A percentile compares a stretch with the other conserved stretches of the same genome.
Evolutionary conservation across 2,888 invertebrate genomes (phyloP).

Genomic region (Formica aserva): DNA sequence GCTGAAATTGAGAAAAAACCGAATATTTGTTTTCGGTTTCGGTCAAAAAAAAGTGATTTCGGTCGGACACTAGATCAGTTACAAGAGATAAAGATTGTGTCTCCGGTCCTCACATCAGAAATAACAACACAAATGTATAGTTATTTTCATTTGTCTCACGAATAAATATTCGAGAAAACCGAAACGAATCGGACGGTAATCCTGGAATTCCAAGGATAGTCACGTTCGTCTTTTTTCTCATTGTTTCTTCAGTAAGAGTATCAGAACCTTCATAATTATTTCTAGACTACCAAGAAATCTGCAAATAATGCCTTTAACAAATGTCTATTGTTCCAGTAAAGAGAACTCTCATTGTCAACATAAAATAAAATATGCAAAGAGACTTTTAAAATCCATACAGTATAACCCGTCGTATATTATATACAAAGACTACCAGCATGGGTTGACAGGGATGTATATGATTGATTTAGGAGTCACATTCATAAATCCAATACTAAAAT

Average conservation of each 20-base stretch:
- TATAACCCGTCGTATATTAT: not conserved
- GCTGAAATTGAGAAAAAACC: no score
- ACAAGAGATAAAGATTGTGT: conserved; percentile 14
- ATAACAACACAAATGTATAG: not conserved
- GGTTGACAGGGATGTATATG: not conserved
- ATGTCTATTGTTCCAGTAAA: not conserved
- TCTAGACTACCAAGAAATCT: conserved; percentile 77
- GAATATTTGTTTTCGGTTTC: no score
- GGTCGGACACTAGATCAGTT: conserved; percentile 33
- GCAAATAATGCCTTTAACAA: not conserved
- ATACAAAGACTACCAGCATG: not conserved
- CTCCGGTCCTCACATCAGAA: not conserved
- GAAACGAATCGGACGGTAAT: conserved; percentile 69
- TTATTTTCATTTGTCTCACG: not conserved
- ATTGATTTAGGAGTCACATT: not conserved
- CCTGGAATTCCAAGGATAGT: conserved; percentile 74
- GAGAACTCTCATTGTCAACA: not conserved
- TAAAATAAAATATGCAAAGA: not conserved
- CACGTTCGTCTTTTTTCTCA: conserved; percentile 72
- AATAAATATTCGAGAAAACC: not conserved
- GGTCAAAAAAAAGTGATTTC: no score
- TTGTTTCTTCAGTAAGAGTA: conserved; percentile 48
- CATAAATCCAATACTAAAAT: not conserved
- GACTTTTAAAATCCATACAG: not conserved
- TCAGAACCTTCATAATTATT: conserved; percentile 78